These are phyloP conservation scores for Panthera leo DNA, from an alignment of 2,113 vertebrate species.

Conservation along the genomic window DNA sequence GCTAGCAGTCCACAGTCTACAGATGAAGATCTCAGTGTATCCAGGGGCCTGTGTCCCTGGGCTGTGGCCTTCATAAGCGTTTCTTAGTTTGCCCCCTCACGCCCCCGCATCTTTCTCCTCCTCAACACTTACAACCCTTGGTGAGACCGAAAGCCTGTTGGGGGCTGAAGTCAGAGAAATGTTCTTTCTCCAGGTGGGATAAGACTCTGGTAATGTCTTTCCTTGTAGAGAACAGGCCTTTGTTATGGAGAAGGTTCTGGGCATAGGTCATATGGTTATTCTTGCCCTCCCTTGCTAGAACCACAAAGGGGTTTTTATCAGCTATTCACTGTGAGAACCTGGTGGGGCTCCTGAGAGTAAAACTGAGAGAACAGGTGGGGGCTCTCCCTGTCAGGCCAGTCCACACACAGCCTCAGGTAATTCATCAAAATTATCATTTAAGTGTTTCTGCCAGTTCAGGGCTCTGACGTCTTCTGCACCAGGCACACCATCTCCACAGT, in stretches of 20 bases:
- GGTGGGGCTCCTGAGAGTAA: neutral
- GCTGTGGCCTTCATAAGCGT: neutral
- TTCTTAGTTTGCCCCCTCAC: neutral
- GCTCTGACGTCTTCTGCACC: neutral
- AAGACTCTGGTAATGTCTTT: neutral
- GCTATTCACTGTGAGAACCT: neutral
- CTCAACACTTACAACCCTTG: too few species aligned
- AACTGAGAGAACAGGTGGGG: neutral
- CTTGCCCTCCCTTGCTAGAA: neutral
- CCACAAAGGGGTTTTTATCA: neutral
- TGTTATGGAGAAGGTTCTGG: neutral
- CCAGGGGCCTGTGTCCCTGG: neutral
- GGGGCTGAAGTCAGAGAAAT: neutral
- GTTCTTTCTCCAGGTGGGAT: neutral
- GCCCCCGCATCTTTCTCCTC: rapidly evolving
- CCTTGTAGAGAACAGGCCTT: neutral
- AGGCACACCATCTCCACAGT: neutral
- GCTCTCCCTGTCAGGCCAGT: neutral
- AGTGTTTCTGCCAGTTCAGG: neutral
- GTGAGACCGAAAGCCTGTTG: neutral
- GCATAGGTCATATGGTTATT: neutral
- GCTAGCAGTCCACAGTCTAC: neutral
- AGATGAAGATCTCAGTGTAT: neutral
- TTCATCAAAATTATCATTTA: neutral
- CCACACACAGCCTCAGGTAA: too few species aligned